phyloP scores from a whole-genome alignment of 37 sponge, comb jelly and placozoan genomes.

The Eunapius fragilis region DNA sequence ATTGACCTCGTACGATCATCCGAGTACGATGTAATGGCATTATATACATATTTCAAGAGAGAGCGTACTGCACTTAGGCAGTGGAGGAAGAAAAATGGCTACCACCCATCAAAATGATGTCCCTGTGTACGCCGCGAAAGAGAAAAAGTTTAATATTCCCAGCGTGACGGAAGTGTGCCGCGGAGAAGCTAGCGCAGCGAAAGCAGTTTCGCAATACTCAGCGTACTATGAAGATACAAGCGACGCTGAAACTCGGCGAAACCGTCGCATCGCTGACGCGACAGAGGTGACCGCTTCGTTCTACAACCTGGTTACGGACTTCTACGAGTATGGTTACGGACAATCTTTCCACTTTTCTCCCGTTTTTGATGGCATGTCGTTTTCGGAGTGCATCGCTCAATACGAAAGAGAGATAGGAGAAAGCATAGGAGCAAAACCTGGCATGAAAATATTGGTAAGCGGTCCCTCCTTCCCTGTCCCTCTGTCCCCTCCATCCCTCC shows the following conservation, averaged over 20 bases:
- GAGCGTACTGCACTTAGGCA: background rate
- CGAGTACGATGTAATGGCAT: background rate
- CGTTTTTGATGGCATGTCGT: constrained; percentile 31
- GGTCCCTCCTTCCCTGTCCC: background rate
- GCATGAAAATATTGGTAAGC: constrained; percentile 71
- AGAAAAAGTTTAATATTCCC: background rate
- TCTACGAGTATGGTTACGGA: constrained; percentile 84
- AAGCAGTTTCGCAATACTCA: background rate
- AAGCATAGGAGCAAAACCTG: constrained; percentile 33
- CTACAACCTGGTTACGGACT: constrained; percentile 77
- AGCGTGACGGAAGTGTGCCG: background rate
- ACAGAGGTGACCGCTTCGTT: constrained; percentile 12
- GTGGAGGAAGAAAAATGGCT: background rate
- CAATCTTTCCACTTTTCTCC: constrained; percentile 79
- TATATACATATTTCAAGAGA: background rate
- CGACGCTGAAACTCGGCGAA: background rate
- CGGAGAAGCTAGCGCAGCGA: background rate
- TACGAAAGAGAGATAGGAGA: constrained; percentile 41
- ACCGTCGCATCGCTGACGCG: constrained; percentile 29
- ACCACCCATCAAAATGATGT: background rate
- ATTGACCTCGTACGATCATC: background rate
- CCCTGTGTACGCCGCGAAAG: background rate
- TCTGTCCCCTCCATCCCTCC: too few relatives aligned
- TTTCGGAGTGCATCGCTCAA: constrained; percentile 39
- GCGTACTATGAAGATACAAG: background rate